Evolutionary conservation across 2,888 invertebrate species (phyloP).

Genomic region (Endomychus coccineus): DNA sequence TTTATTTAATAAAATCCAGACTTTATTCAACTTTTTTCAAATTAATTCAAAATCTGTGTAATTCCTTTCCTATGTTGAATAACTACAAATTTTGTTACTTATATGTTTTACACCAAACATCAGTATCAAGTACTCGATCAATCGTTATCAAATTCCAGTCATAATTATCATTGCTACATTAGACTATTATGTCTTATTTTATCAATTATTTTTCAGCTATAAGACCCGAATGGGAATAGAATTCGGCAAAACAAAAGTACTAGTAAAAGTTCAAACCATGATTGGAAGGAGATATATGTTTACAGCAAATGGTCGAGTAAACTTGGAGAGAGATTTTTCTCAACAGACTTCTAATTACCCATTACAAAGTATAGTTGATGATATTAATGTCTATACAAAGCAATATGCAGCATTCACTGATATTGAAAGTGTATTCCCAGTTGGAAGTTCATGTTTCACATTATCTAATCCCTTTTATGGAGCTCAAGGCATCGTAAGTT

Average conservation of each 20-base stretch:
- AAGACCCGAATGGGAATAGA: slow-evolving; percentile 71
- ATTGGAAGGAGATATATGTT: slow-evolving; percentile 60
- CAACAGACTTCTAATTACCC: slow-evolving; percentile 57
- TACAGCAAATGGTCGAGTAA: slow-evolving; percentile 54
- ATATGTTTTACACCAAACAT: too few relatives aligned
- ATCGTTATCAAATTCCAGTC: too few relatives aligned
- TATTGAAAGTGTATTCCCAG: slow-evolving; percentile 60
- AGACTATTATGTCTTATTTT: background rate
- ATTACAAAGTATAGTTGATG: slow-evolving; percentile 56
- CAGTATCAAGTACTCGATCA: too few relatives aligned
- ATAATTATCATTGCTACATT: too few relatives aligned
- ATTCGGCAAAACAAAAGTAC: slow-evolving; percentile 56
- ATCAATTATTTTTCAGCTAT: slow-evolving; percentile 48
- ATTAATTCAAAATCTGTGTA: too few relatives aligned
- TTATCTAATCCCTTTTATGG: slow-evolving; percentile 73
- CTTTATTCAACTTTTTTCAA: too few relatives aligned
- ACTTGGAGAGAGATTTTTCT: slow-evolving; percentile 68
- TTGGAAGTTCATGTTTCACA: slow-evolving; percentile 64
- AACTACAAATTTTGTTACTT: too few relatives aligned
- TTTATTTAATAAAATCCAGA: too few relatives aligned
- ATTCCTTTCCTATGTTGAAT: too few relatives aligned
- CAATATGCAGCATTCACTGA: slow-evolving; percentile 35
- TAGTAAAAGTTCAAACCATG: slow-evolving; percentile 66
- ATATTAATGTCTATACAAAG: slow-evolving; percentile 46
- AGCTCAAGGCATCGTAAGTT: slow-evolving; percentile 61